Evolutionary conservation across 2,113 vertebrate species (phyloP), one percentile per base, ranked within the genome.

Genomic region (Pygoscelis antarcticus): DNA sequence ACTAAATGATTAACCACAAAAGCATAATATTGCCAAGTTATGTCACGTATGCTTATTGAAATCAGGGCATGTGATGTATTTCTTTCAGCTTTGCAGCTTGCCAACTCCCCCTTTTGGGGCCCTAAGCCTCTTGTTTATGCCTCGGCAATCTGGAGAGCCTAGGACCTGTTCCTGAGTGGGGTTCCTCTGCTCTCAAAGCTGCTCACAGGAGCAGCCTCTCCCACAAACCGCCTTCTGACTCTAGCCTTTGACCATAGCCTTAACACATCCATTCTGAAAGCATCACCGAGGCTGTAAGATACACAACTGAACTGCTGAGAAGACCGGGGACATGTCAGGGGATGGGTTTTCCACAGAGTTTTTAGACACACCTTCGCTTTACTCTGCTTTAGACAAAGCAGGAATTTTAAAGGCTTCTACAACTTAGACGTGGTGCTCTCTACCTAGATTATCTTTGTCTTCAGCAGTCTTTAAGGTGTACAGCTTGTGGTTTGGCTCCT

Each of bases 1-100:
- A 87, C 69, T 84, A 52, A 78, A 93, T 68, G 23, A 89, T 94
- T 95, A 95, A 91, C 91, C 89, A 89, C 79, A 87, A 69, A 76
- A 89, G 19, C 36, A 55, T 44, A 64, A 40, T 40, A 57, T 44
- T 91, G 89, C 89, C 91, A 96, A 95, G 79, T 88, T 90, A 79
- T 60, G 57, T 95, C 83, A 78, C 36, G 52, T 76, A 65, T 13
- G 44, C 61, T 87, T 92, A 91, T 29, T 89, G 66, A 84, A 93
- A 72, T 90, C 69, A 55, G 47, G 64, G 34, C 52, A 47, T 22
- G 16, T 55, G 69, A 70, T 91, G 9, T 65, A 66, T 62, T 77
- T 64, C 42, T 71, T 92, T 68, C 61, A 64, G 64, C 16, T 83
- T 71, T 87, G 21, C 44, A 79, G 83, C 26, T 89, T 93, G 60